Conservation (phyloP, 1,140 invertebrate genomes). For the Diabrotica virgifera region DNA sequence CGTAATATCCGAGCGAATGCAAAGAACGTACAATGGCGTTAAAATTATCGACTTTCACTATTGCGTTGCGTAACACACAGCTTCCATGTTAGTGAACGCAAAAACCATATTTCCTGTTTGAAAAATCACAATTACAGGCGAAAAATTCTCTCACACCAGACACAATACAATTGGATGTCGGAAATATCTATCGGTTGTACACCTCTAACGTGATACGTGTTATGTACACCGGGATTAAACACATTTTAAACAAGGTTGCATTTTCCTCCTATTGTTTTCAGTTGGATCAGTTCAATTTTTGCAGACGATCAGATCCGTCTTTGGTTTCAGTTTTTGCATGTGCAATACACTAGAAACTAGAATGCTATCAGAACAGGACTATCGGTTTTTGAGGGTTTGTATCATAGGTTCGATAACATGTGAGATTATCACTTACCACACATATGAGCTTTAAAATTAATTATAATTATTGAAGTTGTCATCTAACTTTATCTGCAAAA, state of each 20-base stretch:
- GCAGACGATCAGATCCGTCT: no score
- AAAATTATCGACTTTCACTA: slow-evolving; percentile 17
- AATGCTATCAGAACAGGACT: no score
- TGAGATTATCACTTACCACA: no score
- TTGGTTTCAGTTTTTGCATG: no score
- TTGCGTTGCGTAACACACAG: slow-evolving; percentile 15
- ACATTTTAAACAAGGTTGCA: slow-evolving; percentile 1
- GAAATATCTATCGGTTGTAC: slow-evolving; percentile 6
- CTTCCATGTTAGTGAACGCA: slow-evolving; percentile 18
- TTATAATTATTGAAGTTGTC: no score
- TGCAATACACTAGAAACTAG: no score
- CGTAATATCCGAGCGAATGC: slow-evolving; percentile 6
- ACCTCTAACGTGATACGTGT: slow-evolving; percentile 8
- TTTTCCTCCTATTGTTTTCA: slow-evolving; percentile 17
- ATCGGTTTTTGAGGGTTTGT: no score
- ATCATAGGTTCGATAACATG: no score
- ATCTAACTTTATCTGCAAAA: no score
- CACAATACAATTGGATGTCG: slow-evolving; percentile 13
- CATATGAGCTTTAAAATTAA: no score
- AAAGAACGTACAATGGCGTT: slow-evolving; percentile 17
- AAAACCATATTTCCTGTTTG: slow-evolving; percentile 20
- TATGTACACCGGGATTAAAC: neutral
- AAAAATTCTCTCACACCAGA: slow-evolving; percentile 13
- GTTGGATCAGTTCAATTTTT: no score
- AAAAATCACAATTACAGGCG: slow-evolving; percentile 15